Percentiles rank a stretch among this genome's conserved stretches.
Conservation (phyloP, 1,140 invertebrate genomes). For the Drosophila ambigua region DNA sequence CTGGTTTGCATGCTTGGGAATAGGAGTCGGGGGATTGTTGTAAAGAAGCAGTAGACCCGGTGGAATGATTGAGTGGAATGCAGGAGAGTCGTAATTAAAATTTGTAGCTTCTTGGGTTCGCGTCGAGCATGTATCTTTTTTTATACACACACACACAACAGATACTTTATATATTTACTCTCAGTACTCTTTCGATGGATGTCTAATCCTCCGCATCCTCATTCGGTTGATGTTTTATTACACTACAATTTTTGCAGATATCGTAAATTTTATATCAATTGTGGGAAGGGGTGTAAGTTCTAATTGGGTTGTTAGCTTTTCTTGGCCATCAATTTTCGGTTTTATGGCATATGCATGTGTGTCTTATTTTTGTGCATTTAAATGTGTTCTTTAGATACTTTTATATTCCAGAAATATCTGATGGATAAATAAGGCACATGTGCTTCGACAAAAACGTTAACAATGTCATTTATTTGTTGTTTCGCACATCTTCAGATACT, state of each 20-base stretch:
- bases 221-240: slow-evolving; percentile 24
- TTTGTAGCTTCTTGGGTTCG: slow-evolving; percentile 32
- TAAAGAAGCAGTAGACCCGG: slow-evolving; percentile 3
- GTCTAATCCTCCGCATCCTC: background rate
- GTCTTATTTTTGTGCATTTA: background rate
- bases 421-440: too few relatives aligned
- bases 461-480: too few relatives aligned
- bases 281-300: background rate
- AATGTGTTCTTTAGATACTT: background rate
- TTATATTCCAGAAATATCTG: too few relatives aligned
- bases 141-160: background rate
- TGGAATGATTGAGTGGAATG: slow-evolving; percentile 55
- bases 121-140: slow-evolving; percentile 15
- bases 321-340: too few relatives aligned
- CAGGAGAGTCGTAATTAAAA: slow-evolving; percentile 52
- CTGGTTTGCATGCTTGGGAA: slow-evolving; percentile 45
- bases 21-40: background rate
- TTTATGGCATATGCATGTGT: too few relatives aligned
- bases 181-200: slow-evolving; percentile 1
- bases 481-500: slow-evolving; percentile 20
- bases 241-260: slow-evolving; percentile 29
- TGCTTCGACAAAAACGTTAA: too few relatives aligned
- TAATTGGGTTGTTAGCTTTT: too few relatives aligned
- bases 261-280: slow-evolving; percentile 29
- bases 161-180: slow-evolving; percentile 1